These are phyloP conservation scores for Ceyx margarethae DNA, from an alignment of 2,113 vertebrate species.

Conservation along the genomic window DNA sequence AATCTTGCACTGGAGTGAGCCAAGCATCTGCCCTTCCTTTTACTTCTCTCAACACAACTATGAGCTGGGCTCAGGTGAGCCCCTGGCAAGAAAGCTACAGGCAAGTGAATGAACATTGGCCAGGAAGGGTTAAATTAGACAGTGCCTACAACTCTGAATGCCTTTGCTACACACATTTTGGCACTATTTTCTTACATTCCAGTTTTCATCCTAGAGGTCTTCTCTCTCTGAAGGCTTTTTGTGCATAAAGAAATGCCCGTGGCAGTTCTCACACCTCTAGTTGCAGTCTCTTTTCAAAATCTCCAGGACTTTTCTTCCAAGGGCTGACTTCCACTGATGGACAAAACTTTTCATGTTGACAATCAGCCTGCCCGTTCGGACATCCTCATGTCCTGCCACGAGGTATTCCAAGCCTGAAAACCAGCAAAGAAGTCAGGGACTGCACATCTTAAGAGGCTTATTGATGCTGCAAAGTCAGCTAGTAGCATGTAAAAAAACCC, in stretches of 20 bases:
- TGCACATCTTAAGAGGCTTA: background rate
- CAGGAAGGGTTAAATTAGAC: constrained; percentile 27
- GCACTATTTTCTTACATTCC: constrained; percentile 75
- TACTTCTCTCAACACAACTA: background rate
- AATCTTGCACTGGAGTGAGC: background rate
- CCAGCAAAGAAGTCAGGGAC: background rate
- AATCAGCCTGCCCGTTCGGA: constrained; percentile 83
- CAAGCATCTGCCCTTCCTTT: background rate
- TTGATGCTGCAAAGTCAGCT: background rate
- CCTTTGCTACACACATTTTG: constrained; percentile 62
- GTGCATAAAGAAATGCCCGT: constrained; percentile 50
- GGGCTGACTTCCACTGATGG: constrained; percentile 89
- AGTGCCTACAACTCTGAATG: constrained; percentile 39
- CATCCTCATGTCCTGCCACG: constrained; percentile 90
- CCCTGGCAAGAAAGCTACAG: constrained; percentile 13
- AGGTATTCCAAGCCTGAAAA: constrained; percentile 89
- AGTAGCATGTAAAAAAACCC: background rate
- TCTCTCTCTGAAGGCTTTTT: constrained; percentile 44
- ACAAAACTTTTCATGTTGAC: constrained; percentile 99
- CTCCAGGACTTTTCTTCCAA: constrained; percentile 88
- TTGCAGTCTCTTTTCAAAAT: constrained; percentile 90
- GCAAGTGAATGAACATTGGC: background rate
- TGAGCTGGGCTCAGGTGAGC: background rate
- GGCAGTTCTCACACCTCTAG: constrained; percentile 48
- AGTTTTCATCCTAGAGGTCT: constrained; percentile 70